These are phyloP conservation scores for Polypterus bichir DNA, from an alignment of 2,113 vertebrate genomes.

Conservation along the genomic window DNA sequence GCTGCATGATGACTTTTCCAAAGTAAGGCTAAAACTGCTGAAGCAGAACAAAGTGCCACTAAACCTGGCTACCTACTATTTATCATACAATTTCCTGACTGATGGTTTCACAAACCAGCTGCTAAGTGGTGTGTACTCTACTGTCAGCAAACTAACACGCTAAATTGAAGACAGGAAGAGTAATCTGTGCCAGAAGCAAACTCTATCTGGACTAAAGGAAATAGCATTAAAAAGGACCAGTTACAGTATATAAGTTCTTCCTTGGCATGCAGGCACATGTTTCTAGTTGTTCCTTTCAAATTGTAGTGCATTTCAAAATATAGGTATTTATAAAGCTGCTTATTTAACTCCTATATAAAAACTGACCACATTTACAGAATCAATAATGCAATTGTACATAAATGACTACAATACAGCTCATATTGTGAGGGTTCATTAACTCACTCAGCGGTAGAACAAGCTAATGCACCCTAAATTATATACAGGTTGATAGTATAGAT, in stretches of 20 bases:
- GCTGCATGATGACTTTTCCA: conserved; percentile 49
- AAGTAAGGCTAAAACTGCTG: conserved; percentile 59
- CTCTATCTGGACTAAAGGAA: conserved; percentile 40
- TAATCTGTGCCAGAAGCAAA: conserved; percentile 37
- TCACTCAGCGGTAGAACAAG: no score
- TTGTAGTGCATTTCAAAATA: no score
- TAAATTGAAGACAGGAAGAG: conserved; percentile 52
- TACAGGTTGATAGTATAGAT: no score
- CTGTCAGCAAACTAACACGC: conserved; percentile 56
- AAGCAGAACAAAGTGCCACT: conserved; percentile 62
- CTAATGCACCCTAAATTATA: no score
- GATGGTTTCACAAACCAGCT: conserved; percentile 63
- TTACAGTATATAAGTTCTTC: not conserved
- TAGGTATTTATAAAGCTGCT: no score
- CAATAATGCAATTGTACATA: no score
- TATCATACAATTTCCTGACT: conserved; percentile 68
- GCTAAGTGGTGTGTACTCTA: conserved; percentile 62
- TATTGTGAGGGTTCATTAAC: no score
- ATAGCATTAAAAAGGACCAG: conserved; percentile 31
- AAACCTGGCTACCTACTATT: conserved; percentile 58
- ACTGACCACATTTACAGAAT: no score
- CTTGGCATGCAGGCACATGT: no score
- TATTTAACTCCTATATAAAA: no score
- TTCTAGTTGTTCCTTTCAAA: no score
- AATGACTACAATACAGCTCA: no score